Base-by-base conservation (phyloP, 1,140 invertebrate species). In the Mactra quadrangularis region DNA sequence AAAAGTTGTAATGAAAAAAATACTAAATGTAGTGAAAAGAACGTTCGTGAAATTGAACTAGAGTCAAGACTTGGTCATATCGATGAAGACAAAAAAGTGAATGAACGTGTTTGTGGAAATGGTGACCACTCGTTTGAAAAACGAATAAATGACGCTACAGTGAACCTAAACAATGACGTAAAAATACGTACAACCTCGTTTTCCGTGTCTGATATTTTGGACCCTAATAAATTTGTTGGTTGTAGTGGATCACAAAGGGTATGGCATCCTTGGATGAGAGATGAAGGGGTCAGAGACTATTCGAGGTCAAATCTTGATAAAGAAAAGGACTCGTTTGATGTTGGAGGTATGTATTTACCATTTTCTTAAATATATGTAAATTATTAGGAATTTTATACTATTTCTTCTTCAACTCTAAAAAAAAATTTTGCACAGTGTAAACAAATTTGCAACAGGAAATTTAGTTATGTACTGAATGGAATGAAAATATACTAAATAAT, bases 171-270 rank as follows among this genome's bases (percentile, higher is more conserved):
- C 22, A 45, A 62, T 13, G 55, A 41, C 3, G 47, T 25, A 19
- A 76, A 50, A 62, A 45, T 76, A 9, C 38, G n/a, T 31, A 62
- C 74, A 1, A 81, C 77, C 27, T 68, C 77, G 19, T 81, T 81
- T 60, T 81, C 77, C 6, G 77, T 81, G 41, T 45, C 50, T 4
- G 77, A 81, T 50, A 81, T 81, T 71, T 71, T 81, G 35, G 77
- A 81, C 53, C 77, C 77, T 50, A 81, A 81, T 19, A 81, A 81
- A 33, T 81, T 81, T 31, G 53, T 68, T 0, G 77, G 77, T 17
- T 76, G 74, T 35, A 15, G 45, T 17, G 27, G 13, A 19, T 31
- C 13, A 19, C 55, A 52, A 1, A 35, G 64, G 35, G 64, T 81
- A 35, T 81, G 77, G 77, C 53, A 66, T 33, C 77, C 77, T 3